Percentiles rank a stretch among this genome's conserved stretches.
phyloP scores from a whole-genome alignment of 2,113 vertebrate genomes.

The Microcebus tavaratra region DNA sequence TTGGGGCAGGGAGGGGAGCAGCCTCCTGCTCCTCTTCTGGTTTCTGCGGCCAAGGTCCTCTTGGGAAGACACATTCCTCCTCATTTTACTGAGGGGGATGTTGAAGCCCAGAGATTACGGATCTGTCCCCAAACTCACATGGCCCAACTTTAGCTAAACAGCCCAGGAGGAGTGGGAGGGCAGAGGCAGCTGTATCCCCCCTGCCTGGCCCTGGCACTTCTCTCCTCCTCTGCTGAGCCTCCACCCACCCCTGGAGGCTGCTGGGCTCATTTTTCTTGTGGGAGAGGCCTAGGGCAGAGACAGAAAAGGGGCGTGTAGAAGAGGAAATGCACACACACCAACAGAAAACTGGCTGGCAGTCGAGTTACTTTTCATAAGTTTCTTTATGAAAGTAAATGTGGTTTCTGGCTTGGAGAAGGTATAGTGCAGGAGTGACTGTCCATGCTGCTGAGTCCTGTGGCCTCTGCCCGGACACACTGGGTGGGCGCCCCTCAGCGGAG shows the following conservation, averaged over 20 bases:
- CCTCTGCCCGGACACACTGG: too few species aligned
- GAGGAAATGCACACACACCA: conserved; percentile 27
- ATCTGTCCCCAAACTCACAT: not conserved
- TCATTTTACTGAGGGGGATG: not conserved
- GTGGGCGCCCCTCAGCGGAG: not conserved
- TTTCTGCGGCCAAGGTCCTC: not conserved
- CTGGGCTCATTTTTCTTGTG: not conserved
- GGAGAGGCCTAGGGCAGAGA: not conserved
- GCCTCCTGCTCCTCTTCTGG: not conserved
- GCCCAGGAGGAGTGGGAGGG: not conserved
- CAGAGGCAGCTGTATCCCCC: not conserved
- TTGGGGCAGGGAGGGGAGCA: not conserved
- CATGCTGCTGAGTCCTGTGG: conserved; percentile 78
- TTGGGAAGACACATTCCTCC: not conserved
- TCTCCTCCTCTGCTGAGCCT: not conserved
- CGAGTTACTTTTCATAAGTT: conserved; percentile 81
- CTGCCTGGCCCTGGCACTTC: not conserved
- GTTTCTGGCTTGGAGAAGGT: conserved; percentile 74
- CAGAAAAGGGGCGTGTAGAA: not conserved
- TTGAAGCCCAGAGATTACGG: not conserved
- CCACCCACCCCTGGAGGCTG: too few species aligned
- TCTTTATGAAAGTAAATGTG: conserved; percentile 88
- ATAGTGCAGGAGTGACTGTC: conserved; percentile 84
- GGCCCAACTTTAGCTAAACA: not conserved
- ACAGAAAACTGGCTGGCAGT: conserved; percentile 34